Evolutionary conservation across 2,888 invertebrate genomes (phyloP).

Genomic region (Ophraella communa): DNA sequence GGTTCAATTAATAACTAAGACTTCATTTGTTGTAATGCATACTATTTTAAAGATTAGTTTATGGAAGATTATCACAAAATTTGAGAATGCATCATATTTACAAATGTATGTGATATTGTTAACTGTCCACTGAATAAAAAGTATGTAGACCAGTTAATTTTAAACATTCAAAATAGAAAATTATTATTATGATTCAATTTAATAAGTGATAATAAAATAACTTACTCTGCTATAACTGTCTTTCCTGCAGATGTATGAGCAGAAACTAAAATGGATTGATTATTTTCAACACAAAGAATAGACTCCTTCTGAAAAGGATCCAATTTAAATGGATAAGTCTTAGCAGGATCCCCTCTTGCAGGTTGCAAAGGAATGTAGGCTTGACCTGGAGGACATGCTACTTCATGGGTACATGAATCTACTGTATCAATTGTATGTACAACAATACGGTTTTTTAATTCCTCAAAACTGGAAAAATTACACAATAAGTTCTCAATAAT

Average conservation of each 20-base stretch:
- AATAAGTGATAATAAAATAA: conserved; percentile 37
- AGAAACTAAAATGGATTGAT: conserved; percentile 97
- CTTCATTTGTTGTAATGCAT: too few species aligned
- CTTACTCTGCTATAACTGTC: conserved; percentile 98
- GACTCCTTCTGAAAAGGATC: conserved; percentile 99
- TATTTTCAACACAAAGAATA: conserved; percentile 94
- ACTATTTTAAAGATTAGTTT: too few species aligned
- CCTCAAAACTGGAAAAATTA: conserved; percentile 67
- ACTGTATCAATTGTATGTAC: conserved; percentile 89
- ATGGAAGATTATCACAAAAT: too few species aligned
- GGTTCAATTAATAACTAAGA: too few species aligned
- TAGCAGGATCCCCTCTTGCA: conserved; percentile 75
- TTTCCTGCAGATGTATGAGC: conserved; percentile 99
- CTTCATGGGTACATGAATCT: conserved; percentile 95
- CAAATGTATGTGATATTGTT: too few species aligned
- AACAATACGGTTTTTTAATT: conserved; percentile 80
- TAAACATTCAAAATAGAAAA: too few species aligned
- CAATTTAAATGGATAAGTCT: conserved; percentile 91
- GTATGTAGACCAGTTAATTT: too few species aligned
- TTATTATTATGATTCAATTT: too few species aligned
- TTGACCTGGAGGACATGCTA: conserved; percentile 88
- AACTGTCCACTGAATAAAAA: too few species aligned
- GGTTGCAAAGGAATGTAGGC: conserved; percentile 73
- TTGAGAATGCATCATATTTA: too few species aligned
- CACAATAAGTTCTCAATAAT: not conserved